phyloP scores from a whole-genome alignment of 2,797 vertebrate species.

The Loris lydekkerianus region DNA sequence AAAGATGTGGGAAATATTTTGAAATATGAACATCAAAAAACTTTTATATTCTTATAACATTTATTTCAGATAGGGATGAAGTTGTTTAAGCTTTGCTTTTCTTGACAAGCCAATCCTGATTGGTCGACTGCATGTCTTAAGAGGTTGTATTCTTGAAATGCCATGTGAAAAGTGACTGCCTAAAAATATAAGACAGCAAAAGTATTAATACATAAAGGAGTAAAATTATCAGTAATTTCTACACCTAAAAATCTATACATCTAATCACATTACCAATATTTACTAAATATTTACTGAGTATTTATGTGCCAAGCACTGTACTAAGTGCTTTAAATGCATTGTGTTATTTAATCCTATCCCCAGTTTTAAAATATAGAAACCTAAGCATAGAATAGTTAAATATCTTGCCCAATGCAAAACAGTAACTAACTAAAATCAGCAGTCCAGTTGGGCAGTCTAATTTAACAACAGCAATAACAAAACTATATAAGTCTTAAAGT shows the following conservation, averaged over 20 bases:
- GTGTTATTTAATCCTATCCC: constrained; percentile 21
- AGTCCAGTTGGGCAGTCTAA: neutral
- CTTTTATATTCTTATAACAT: constrained; percentile 58
- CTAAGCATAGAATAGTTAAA: constrained; percentile 40
- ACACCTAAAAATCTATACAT: constrained; percentile 51
- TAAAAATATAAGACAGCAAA: constrained; percentile 83
- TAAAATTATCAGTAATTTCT: constrained; percentile 39
- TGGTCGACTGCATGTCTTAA: constrained; percentile 93
- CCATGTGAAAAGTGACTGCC: constrained; percentile 87
- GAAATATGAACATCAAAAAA: constrained; percentile 33
- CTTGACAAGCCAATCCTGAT: constrained; percentile 95
- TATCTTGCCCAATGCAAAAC: constrained; percentile 13
- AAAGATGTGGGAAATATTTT: constrained; percentile 63
- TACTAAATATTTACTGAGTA: constrained; percentile 25
- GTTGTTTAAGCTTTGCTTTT: constrained; percentile 92
- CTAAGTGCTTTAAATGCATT: constrained; percentile 36
- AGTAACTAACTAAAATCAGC: constrained; percentile 55
- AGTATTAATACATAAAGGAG: constrained; percentile 38
- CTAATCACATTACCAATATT: constrained; percentile 11
- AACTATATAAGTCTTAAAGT: constrained; percentile 5
- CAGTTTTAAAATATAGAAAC: constrained; percentile 56
- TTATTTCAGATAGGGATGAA: constrained; percentile 93
- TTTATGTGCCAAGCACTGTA: neutral
- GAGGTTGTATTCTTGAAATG: constrained; percentile 91
- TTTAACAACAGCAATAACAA: constrained; percentile 52